Evolutionary conservation across 2,797 vertebrate species (phyloP).

Genomic region (Siniperca obscura): DNA sequence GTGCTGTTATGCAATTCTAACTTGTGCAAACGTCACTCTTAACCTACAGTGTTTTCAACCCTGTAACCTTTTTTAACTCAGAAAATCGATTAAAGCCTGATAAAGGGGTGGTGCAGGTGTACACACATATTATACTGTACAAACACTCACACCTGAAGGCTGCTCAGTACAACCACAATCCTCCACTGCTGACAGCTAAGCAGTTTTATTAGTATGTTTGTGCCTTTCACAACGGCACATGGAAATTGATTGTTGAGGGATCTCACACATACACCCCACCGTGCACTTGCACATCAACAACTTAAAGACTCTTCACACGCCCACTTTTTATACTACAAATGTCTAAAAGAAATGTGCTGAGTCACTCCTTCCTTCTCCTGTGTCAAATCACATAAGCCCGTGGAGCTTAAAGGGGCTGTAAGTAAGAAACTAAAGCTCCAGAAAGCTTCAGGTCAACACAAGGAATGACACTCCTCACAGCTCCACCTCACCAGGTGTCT

Average conservation of each 20-base stretch:
- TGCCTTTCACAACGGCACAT: background rate
- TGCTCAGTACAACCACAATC: constrained; percentile 5
- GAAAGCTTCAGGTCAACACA: constrained; percentile 34
- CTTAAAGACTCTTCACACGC: background rate
- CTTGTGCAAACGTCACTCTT: constrained; percentile 24
- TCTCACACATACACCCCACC: background rate
- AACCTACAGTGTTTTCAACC: background rate
- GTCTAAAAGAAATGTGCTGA: constrained; percentile 5
- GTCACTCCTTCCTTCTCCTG: background rate
- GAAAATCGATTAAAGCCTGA: background rate
- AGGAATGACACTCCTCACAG: constrained; percentile 1
- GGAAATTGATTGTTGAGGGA: background rate
- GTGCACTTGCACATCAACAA: constrained; percentile 2
- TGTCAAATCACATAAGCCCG: constrained; percentile 31
- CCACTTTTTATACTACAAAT: background rate
- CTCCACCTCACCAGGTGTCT: background rate
- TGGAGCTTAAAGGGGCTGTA: constrained; percentile 24
- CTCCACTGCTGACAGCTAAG: background rate
- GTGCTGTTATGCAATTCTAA: constrained; percentile 29
- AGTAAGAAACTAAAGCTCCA: constrained; percentile 33
- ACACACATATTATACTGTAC: background rate
- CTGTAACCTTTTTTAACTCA: constrained; percentile 13
- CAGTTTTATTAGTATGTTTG: background rate
- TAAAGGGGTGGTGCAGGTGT: background rate
- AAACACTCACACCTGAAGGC: constrained; percentile 25